Evolutionary conservation across 2,888 invertebrate species (phyloP), one percentile per base, ranked within the genome.

Genomic region (Pammene aurita): DNA sequence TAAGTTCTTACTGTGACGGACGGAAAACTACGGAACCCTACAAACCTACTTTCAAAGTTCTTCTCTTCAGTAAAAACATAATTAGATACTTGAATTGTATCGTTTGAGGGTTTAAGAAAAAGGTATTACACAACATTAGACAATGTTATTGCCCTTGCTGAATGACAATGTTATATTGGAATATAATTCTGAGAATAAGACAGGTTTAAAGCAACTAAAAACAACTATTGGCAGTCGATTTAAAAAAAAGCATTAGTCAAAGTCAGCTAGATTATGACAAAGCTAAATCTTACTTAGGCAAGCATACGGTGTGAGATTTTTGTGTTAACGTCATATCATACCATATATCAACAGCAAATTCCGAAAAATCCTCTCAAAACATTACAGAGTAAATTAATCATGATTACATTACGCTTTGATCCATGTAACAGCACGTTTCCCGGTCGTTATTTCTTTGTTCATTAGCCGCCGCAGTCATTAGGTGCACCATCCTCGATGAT

Each of bases 401-500:
- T 57, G 63, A 68, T 64, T 64, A 68, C 35, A 52, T 38, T 64
- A 48, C 34, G 52, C 50, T 64, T 52, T 68, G 57, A 64, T 62
- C 35, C 71, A 64, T 57, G 60, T 68, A 74, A 72, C 74, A 74
- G 66, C 74, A 73, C 74, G 73, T 73, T 77, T 72, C 71, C 71
- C 61, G 72, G 73, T 76, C 72, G 71, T 77, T 77, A 65, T 70
- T 67, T 72, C 76, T 77, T 72, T 73, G 72, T 80, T 78, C 75
- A 72, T 78, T 77, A 75, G 69, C 74, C 70, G 64, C 63, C 66
- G 65, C 54, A 26, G 26, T 73, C 66, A 72, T 75, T 77, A 79
- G 71, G 71, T 76, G 73, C 75, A 78, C 76, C 75, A 76, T 79
- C 65, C 73, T 6, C 71, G 72, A 72, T 79, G 75, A 80, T 81